Base-by-base conservation (phyloP, 2,797 vertebrate genomes). In the Parauchenoglanis punctatus region DNA sequence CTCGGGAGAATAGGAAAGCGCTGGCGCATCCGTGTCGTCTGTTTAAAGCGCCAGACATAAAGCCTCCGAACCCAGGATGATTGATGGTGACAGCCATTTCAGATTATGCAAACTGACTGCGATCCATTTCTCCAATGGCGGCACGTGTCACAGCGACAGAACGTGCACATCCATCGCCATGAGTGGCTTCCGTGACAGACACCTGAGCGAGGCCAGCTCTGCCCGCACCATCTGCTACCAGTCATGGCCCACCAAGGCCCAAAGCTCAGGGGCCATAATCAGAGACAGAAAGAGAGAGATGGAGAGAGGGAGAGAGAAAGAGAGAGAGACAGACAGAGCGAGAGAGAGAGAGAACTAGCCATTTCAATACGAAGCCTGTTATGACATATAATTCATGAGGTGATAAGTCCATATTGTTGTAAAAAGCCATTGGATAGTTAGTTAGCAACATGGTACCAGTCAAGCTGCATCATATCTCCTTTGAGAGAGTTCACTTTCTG, bases 91-190 rank as follows among this genome's bases (percentile, higher is more conserved):
- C 85, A 89, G 91, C 93, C 85, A 86, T 90, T 90, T 92, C 84
- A 90, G 88, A 94, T 93, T 91, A 95, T 93, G 91, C 91, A 93
- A 93, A 94, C 90, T 83, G 81, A 80, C 44, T 80, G 85, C 84
- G 89, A 91, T 92, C 89, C 90, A 88, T 92, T 89, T 89, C 75
- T 91, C 88, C 86, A 49, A 86, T 70, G 87, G 89, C 83, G 59
- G 87, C 73, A 81, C 84, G 72, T 84, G 86, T 92, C 90, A 90
- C 86, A 90, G 87, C 58, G 65, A 82, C 84, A 90, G 86, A 87
- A 88, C 90, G 73, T 80, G 31, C 73, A 82, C 87, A 91, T 90
- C 77, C 85, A 87, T 87, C 65, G 92, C 89, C 91, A 91, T 89
- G 89, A 92, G 92, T 91, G 88, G 61, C 91, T 77, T 85, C 70